These are phyloP conservation scores for Orchestia grillus DNA, from an alignment of 1,140 invertebrate genomes.

Conservation along the genomic window DNA sequence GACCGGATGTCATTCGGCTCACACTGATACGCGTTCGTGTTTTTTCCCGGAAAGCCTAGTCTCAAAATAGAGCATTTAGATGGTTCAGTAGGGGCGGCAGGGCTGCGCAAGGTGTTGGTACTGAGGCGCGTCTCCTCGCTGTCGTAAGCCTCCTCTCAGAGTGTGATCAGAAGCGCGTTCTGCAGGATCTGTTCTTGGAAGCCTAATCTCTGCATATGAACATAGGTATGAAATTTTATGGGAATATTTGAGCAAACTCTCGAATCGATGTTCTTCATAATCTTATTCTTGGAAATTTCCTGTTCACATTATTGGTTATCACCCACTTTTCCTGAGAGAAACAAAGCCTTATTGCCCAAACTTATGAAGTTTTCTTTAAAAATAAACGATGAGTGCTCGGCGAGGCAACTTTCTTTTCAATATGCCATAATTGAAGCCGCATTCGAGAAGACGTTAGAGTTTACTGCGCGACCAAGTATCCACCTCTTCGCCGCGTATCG, in stretches of 20 bases:
- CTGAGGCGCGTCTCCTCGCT: neutral
- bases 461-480: neutral
- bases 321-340: neutral
- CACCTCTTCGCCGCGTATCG: neutral
- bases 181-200: neutral
- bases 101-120: neutral
- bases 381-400: neutral
- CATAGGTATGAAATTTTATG: neutral
- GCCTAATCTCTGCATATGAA: neutral
- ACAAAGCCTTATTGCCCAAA: neutral
- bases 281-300: neutral
- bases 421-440: neutral
- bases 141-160: neutral
- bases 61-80: neutral
- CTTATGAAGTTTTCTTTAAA: neutral
- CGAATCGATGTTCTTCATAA: neutral
- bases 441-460: neutral
- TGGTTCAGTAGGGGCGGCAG: neutral
- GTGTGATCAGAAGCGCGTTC: neutral
- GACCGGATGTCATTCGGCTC: neutral
- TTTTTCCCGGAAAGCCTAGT: neutral
- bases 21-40: neutral
- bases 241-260: neutral
- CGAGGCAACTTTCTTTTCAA: neutral
- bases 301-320: neutral